These are phyloP conservation scores for Pristionchus maxplancki DNA, from an alignment of 2,888 invertebrate genomes.

Conservation along the genomic window DNA sequence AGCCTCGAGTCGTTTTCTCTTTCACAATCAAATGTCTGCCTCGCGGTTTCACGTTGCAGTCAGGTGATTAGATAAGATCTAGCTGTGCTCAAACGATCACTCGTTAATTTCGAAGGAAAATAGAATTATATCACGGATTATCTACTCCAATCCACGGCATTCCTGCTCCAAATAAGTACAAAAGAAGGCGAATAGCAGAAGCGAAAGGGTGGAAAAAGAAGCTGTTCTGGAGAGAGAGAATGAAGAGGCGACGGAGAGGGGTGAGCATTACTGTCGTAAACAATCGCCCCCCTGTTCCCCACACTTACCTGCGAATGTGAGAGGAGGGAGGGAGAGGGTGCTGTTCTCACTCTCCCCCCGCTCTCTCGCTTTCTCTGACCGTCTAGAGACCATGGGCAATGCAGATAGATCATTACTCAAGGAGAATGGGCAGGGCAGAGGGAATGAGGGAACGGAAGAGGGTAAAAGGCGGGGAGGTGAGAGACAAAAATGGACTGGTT, in stretches of 20 bases:
- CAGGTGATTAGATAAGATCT: too few relatives aligned
- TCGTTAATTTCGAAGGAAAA: too few relatives aligned
- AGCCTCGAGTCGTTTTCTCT: too few relatives aligned
- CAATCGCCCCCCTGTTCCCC: neutral
- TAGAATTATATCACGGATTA: too few relatives aligned
- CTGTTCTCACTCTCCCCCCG: neutral
- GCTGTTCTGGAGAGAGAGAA: neutral
- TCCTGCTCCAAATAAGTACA: neutral
- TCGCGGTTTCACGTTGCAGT: too few relatives aligned
- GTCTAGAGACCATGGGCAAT: neutral
- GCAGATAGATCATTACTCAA: neutral
- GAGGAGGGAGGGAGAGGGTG: neutral
- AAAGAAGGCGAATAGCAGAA: neutral
- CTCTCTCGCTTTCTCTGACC: neutral
- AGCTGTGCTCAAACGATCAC: too few relatives aligned
- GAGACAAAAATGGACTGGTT: constrained; percentile 11
- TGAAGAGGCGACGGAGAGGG: neutral
- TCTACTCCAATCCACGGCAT: too few relatives aligned
- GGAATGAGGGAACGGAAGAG: neutral
- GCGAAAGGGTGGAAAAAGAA: neutral
- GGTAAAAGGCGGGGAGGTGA: neutral
- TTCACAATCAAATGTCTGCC: too few relatives aligned
- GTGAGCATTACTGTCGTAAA: constrained; percentile 11
- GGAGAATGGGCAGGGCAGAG: neutral
- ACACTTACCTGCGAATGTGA: neutral